These are phyloP conservation scores for Exephanes ischioxanthus DNA, from an alignment of 2,888 invertebrate species.

Conservation along the genomic window DNA sequence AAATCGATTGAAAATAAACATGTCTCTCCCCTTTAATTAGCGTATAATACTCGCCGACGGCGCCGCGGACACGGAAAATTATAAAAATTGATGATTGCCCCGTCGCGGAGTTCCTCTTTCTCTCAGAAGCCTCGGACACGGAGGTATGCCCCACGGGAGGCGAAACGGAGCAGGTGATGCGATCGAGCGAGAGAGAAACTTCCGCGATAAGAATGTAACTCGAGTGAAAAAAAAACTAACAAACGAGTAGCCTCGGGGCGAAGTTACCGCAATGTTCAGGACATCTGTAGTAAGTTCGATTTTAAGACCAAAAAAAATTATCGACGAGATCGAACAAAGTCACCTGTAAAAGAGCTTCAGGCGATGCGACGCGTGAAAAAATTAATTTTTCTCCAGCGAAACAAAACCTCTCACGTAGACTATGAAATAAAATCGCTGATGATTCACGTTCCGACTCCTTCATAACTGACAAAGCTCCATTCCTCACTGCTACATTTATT, in stretches of 20 bases:
- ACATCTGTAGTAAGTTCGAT: constrained; percentile 32
- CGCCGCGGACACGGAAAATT: constrained; percentile 75
- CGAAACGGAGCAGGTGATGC: constrained; percentile 55
- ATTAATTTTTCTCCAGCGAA: not conserved
- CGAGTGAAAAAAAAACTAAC: constrained; percentile 77
- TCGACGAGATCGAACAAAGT: constrained; percentile 19
- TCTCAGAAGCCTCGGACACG: constrained; percentile 54
- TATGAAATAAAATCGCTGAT: too few relatives aligned
- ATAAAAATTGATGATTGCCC: constrained; percentile 78
- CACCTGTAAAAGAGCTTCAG: not conserved
- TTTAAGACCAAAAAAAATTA: constrained; percentile 46
- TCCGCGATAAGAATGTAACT: constrained; percentile 63
- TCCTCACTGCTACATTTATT: too few relatives aligned
- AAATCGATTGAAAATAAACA: constrained; percentile 33
- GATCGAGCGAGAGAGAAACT: constrained; percentile 38
- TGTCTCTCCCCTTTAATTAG: constrained; percentile 75
- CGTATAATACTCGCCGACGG: constrained; percentile 74
- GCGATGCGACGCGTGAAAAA: not conserved
- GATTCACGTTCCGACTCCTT: too few relatives aligned
- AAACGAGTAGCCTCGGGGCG: constrained; percentile 73
- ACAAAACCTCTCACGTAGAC: not conserved
- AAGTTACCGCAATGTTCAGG: not conserved
- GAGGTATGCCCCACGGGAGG: constrained; percentile 46
- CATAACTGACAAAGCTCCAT: too few relatives aligned
- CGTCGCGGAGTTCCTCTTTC: constrained; percentile 43